These are phyloP conservation scores for Passer montanus DNA, from an alignment of 2,113 vertebrate genomes.

Conservation along the genomic window DNA sequence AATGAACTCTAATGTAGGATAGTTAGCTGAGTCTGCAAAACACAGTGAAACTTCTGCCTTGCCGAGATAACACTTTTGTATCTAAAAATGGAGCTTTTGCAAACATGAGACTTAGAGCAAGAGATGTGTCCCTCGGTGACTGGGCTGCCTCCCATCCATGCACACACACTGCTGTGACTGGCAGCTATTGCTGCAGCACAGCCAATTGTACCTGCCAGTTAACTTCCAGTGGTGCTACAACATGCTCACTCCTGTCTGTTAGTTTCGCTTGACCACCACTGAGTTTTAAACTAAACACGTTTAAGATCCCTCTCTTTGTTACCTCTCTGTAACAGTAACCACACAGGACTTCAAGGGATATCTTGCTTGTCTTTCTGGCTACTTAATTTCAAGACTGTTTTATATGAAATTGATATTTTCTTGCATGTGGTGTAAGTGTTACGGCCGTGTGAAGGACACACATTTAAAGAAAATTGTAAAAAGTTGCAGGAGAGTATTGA, in stretches of 20 bases:
- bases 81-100: background rate
- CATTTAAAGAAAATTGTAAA: background rate
- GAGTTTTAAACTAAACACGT: background rate
- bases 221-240: background rate
- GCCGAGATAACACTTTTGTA: background rate
- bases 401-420: background rate
- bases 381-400: background rate
- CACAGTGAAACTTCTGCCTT: background rate
- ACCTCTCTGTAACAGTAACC: background rate
- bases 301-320: background rate
- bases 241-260: background rate
- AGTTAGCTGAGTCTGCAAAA: background rate
- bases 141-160: background rate
- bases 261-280: background rate
- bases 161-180: background rate
- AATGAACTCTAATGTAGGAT: background rate
- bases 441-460: background rate
- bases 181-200: background rate
- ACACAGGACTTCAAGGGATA: background rate
- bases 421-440: background rate
- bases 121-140: background rate
- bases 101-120: background rate
- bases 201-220: background rate
- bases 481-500: background rate
- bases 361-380: background rate